Evolutionary conservation across 2,797 vertebrate species (phyloP).

Genomic region (Poeciliopsis presidionis): DNA sequence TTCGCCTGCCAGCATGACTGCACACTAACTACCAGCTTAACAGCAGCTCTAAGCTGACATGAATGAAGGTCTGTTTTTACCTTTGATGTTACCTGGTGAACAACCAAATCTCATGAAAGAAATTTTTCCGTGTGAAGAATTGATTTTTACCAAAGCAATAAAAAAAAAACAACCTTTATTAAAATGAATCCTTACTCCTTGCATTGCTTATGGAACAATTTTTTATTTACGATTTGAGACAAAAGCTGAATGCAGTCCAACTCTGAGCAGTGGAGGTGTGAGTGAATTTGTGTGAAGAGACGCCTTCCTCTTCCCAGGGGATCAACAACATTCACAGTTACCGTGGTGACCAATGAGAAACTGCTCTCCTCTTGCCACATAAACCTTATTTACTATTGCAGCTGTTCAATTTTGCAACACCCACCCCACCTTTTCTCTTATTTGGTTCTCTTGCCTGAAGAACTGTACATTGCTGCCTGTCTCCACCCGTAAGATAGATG

Average conservation of each 20-base stretch:
- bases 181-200: constrained; percentile 19
- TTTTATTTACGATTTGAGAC: constrained; percentile 48
- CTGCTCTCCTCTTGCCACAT: constrained; percentile 79
- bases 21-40: constrained; percentile 66
- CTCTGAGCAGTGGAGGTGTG: constrained; percentile 46
- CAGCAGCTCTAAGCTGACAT: constrained; percentile 59
- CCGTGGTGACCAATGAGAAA: constrained; percentile 79
- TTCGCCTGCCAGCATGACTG: constrained; percentile 50
- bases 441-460: constrained; percentile 72
- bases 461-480: constrained; percentile 52
- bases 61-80: constrained; percentile 57
- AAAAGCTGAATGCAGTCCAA: constrained; percentile 43
- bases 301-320: constrained; percentile 66
- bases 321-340: constrained; percentile 80
- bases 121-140: constrained; percentile 13
- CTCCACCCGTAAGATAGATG: constrained; percentile 49
- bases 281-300: constrained; percentile 59
- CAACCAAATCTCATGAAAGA: constrained; percentile 47
- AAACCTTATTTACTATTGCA: constrained; percentile 85
- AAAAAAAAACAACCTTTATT: background rate
- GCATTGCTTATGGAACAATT: constrained; percentile 31
- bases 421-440: constrained; percentile 73
- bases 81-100: constrained; percentile 56
- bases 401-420: constrained; percentile 84
- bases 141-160: constrained; percentile 5